These are phyloP conservation scores for Pomacea maculata DNA, from an alignment of 1,140 invertebrate species.

Conservation along the genomic window DNA sequence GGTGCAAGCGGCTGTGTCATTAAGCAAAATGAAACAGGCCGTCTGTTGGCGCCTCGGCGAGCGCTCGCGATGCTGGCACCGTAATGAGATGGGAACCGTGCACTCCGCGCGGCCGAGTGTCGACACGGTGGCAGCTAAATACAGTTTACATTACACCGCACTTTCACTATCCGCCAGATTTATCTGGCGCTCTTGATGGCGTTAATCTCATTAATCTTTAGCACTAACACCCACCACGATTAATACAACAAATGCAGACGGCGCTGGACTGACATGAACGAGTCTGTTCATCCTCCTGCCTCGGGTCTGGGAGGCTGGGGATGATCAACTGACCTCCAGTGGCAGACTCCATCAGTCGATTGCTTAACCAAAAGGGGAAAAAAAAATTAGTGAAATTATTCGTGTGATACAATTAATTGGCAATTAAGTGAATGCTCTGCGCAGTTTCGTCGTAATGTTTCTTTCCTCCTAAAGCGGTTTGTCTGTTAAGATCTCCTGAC, in stretches of 20 bases:
- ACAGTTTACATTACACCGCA: not conserved
- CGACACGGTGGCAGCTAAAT: slow-evolving; percentile 9
- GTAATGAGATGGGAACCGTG: not conserved
- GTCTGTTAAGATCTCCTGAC: not conserved
- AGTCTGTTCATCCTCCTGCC: no score
- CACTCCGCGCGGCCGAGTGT: not conserved
- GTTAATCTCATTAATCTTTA: no score
- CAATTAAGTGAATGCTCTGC: not conserved
- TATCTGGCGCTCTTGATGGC: no score
- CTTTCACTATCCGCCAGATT: no score
- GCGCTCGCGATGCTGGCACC: not conserved
- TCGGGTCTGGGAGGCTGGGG: no score
- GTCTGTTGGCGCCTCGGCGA: not conserved
- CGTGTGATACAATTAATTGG: not conserved
- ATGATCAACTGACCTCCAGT: not conserved
- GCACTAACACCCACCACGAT: no score
- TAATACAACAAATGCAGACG: no score
- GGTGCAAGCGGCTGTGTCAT: not conserved
- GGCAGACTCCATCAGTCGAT: not conserved
- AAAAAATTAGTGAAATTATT: not conserved
- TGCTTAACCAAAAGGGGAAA: not conserved
- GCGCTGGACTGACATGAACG: no score
- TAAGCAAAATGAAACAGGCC: not conserved
- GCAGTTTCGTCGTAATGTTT: no score
- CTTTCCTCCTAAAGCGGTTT: no score